These are phyloP conservation scores for Heliangelus exortis DNA, from an alignment of 2,797 vertebrate species.

Conservation along the genomic window DNA sequence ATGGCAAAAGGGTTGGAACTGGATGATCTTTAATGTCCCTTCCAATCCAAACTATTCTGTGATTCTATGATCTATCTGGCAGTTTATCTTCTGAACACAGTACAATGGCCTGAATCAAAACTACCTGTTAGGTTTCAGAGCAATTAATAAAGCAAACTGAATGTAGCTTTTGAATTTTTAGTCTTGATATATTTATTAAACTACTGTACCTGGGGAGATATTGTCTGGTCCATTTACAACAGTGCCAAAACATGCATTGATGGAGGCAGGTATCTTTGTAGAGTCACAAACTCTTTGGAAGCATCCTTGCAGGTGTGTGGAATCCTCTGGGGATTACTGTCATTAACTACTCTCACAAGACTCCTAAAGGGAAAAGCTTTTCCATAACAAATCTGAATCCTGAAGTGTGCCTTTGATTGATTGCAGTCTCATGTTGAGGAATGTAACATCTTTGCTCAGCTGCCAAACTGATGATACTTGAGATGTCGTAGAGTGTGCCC, in stretches of 20 bases:
- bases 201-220: neutral
- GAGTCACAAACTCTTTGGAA: neutral
- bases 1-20: no score
- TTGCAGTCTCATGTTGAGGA: neutral
- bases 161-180: neutral
- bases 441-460: neutral
- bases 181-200: neutral
- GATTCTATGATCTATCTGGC: neutral
- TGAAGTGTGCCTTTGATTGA: neutral
- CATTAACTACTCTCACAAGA: neutral
- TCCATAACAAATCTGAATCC: neutral
- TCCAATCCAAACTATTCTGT: no score
- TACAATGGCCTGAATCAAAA: neutral
- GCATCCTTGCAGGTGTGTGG: neutral
- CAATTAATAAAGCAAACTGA: neutral
- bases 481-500: neutral
- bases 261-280: neutral
- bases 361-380: neutral
- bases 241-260: neutral
- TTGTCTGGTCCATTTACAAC: neutral
- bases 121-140: neutral
- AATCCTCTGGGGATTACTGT: neutral
- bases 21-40: no score
- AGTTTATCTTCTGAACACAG: neutral
- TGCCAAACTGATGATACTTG: neutral